Evolutionary conservation across 2,888 invertebrate genomes (phyloP).

Genomic region (Chrysodeixis includens): DNA sequence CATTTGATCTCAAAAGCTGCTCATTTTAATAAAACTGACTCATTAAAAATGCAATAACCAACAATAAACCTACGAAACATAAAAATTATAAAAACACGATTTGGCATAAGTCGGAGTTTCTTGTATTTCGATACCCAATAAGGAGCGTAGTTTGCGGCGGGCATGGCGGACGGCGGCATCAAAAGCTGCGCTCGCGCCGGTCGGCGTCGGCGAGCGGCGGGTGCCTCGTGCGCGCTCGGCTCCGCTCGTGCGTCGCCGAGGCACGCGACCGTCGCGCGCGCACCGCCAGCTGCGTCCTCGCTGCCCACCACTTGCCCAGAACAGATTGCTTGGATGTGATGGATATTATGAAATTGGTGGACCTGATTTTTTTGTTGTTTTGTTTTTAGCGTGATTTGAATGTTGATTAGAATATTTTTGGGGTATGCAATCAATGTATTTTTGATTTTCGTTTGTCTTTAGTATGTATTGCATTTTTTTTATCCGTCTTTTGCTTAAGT

Average conservation of each 20-base stretch:
- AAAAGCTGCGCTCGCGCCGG: constrained; percentile 41
- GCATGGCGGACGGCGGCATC: constrained; percentile 37
- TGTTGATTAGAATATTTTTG: background rate
- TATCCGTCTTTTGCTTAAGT: background rate
- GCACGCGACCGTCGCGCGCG: constrained; percentile 85
- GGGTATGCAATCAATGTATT: background rate
- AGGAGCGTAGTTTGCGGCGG: background rate
- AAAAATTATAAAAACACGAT: background rate
- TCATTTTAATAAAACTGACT: background rate
- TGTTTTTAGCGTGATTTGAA: background rate
- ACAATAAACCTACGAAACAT: background rate
- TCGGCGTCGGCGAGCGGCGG: constrained; percentile 49
- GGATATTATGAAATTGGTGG: constrained; percentile 48
- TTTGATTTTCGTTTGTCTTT: background rate
- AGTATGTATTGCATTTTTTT: background rate
- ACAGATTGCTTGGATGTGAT: constrained; percentile 73
- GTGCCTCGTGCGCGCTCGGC: constrained; percentile 74
- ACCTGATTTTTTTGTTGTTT: constrained; percentile 21
- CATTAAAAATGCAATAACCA: background rate
- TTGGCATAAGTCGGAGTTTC: constrained; percentile 6
- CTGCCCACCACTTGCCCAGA: constrained; percentile 77
- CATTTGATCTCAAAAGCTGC: background rate
- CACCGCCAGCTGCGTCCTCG: constrained; percentile 67
- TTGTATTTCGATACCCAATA: constrained; percentile 16
- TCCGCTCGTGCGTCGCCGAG: constrained; percentile 77